Base-by-base conservation (phyloP, 2,888 invertebrate species). In the Dolichomitus sp. region DNA sequence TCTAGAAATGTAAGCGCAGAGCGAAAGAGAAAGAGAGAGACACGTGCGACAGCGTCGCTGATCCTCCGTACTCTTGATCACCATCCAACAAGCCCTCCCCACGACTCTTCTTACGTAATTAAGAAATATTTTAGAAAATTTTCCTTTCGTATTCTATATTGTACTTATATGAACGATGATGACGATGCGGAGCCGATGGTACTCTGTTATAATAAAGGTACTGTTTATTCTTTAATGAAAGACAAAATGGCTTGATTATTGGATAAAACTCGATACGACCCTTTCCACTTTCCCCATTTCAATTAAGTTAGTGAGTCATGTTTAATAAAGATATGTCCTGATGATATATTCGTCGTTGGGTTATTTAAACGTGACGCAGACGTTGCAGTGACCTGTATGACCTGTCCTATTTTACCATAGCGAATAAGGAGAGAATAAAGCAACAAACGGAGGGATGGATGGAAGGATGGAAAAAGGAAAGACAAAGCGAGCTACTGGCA, bases 181-280 rank as follows among this genome's bases (percentile, higher is more conserved):
- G 61, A 79, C 12, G 75, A 61, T 37, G 65, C 45, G 73, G 66
- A 59, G 68, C 50, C 48, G 59, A 79, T 75, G 79, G 79, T 83
- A 79, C 82, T 79, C 82, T 70, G 82, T 80, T 88, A 88, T 88
- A 90, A 90, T 90, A 90, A 90, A 90, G 83, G 88, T 90, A 88
- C 86, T 87, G 86, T 90, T 90, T 90, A 90, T 90, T 90, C 90
- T 90, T 90, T 88, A 88, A 84, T 76, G 82, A 82, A 82, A 79
- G 37, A 79, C 45, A 19, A 11, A 12, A 42, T 12, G 45, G 4
- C 11, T 45, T 0, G 11, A 27, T 65, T 65, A 42, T 65, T 65
- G 4, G 2, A 40, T 37, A 3, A 59, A 37, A n/a, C n/a, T 37
- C 17, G 17, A 59, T 14, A 61, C 14, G 37, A 17, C 37, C 19